Evolutionary conservation across 1,140 invertebrate genomes (phyloP).

Genomic region (Anastrepha obliqua): DNA sequence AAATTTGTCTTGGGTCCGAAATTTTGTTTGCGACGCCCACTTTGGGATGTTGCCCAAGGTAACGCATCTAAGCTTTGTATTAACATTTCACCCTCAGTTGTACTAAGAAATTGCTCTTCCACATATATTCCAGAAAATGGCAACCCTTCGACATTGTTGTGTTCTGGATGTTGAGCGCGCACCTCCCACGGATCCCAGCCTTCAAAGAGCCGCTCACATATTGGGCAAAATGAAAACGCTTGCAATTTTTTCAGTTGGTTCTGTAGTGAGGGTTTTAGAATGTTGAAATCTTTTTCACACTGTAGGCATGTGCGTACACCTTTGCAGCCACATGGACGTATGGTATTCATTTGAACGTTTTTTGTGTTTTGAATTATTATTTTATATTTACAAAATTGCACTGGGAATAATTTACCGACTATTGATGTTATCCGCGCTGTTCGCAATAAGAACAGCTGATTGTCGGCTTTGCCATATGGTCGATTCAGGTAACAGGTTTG

Average conservation of each 20-base stretch:
- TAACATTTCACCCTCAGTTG: conserved; percentile 82
- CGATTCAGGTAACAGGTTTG: too few species aligned
- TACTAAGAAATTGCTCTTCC: conserved; percentile 84
- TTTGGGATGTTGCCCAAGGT: conserved; percentile 94
- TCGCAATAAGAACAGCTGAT: conserved; percentile 4
- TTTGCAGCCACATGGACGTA: conserved; percentile 91
- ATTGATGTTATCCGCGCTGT: background rate
- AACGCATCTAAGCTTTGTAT: conserved; percentile 85
- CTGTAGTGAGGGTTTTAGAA: conserved; percentile 75
- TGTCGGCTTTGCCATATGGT: background rate
- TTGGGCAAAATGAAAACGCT: conserved; percentile 84
- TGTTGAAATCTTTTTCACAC: conserved; percentile 85
- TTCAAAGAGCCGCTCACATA: conserved; percentile 84
- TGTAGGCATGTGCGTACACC: conserved; percentile 90
- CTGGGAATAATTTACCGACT: background rate
- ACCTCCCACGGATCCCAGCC: conserved; percentile 80
- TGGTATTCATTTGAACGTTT: conserved; percentile 78
- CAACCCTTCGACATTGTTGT: conserved; percentile 77
- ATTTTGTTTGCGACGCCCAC: conserved; percentile 97
- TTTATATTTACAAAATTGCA: background rate
- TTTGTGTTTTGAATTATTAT: background rate
- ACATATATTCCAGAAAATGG: conserved; percentile 84
- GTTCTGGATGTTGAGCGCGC: conserved; percentile 81
- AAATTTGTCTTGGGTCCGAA: conserved; percentile 99
- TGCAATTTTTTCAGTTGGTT: conserved; percentile 75